Base-by-base conservation (phyloP, 1,140 invertebrate genomes). In the Pogonognathellus flavescens region DNA sequence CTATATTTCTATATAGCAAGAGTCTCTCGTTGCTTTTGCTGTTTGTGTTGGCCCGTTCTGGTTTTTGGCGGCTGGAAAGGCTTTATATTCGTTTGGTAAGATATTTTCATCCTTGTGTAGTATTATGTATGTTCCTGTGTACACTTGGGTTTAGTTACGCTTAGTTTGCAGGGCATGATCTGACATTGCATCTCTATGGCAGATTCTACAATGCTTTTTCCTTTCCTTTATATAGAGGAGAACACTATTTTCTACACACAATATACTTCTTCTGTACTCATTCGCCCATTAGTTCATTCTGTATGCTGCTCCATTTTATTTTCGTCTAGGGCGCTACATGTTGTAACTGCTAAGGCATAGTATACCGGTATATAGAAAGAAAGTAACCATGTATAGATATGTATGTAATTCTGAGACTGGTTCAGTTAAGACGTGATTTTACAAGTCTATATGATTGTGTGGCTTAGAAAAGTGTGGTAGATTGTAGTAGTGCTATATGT, bases 271-370 rank as follows among this genome's bases (percentile, higher is more conserved):
- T 7, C 22, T 49, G 18, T 76, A 49, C 70, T 76, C 31, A 50
- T 31, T 41, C 70, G 31, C 31, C 31, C 41, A 76, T 50, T 76
- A 76, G 25, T 76, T 31, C 25, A 49, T 76, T 50, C 70, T 76
- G 16, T 76, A 41, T 76, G 49, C 70, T 76, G 70, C 70, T 49
- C 70, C 31, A 76, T 31, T 76, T 76, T 76, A 76, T 76, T 76
- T 18, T 76, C 70, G 6, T 41, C 31, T 41, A n/a, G n/a, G n/a
- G 31, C 31, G 1, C 2, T 76, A 76, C 31, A 76, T 76, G 25
- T 76, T 76, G 70, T 76, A 76, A 72, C 66, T 72, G 31, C 22
- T 72, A 72, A 72, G 22, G 25, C 41, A 72, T 72, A 72, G 22
- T 41, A 16, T 72, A 49, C n/a, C n/a, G n/a, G n/a, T n/a, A n/a